Evolutionary conservation across 2,113 vertebrate species (phyloP).

Genomic region (Gambusia affinis): DNA sequence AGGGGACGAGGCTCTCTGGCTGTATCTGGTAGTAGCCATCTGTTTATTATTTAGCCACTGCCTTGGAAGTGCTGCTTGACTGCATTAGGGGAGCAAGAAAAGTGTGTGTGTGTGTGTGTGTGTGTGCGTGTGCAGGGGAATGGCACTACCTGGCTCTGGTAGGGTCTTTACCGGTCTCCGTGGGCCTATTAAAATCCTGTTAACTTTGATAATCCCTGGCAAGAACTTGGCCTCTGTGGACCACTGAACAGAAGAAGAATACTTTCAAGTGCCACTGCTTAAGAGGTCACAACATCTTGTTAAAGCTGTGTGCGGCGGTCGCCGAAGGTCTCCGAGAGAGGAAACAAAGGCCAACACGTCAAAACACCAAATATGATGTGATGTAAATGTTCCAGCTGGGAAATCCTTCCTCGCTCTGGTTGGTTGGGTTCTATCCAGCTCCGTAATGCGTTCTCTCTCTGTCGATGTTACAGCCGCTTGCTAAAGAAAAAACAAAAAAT

Average conservation of each 20-base stretch:
- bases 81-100: slow-evolving; percentile 74
- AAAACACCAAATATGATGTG: slow-evolving; percentile 45
- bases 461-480: not conserved
- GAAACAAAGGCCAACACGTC: slow-evolving; percentile 42
- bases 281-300: slow-evolving; percentile 70
- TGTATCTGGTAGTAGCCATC: slow-evolving; percentile 86
- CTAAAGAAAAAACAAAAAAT: not conserved
- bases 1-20: slow-evolving; percentile 54
- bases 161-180: slow-evolving; percentile 68
- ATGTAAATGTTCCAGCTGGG: not conserved
- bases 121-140: slow-evolving; percentile 31
- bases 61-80: slow-evolving; percentile 79
- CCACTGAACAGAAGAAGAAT: slow-evolving; percentile 69
- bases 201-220: slow-evolving; percentile 79
- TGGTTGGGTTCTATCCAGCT: not conserved
- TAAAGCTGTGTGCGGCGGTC: slow-evolving; percentile 55
- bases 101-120: slow-evolving; percentile 21
- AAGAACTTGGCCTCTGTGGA: slow-evolving; percentile 69
- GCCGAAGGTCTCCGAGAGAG: slow-evolving; percentile 46
- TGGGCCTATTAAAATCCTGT: slow-evolving; percentile 79
- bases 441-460: not conserved
- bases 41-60: slow-evolving; percentile 86
- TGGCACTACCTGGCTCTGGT: slow-evolving; percentile 71
- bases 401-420: not conserved
- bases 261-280: slow-evolving; percentile 74